Percentiles rank a stretch among this genome's conserved stretches.
phyloP scores from a whole-genome alignment of 2,113 vertebrate genomes.

The Vicugna pacos region DNA sequence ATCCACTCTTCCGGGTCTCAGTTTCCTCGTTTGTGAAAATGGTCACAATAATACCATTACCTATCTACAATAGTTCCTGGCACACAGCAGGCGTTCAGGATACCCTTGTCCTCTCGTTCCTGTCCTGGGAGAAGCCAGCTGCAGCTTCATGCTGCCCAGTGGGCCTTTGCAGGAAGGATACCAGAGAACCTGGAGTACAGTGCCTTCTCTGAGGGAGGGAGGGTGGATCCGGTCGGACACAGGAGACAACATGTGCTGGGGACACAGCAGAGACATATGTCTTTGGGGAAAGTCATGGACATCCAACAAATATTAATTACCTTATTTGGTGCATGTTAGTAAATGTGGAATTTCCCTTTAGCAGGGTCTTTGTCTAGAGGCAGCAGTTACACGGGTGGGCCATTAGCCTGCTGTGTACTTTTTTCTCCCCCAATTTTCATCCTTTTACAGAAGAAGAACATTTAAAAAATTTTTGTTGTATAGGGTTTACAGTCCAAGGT shows the following conservation, averaged over 20 bases:
- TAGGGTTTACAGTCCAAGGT: constrained; percentile 60
- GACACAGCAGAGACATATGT: neutral
- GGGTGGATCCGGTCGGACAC: neutral
- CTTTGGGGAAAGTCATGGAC: neutral
- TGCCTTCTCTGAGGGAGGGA: neutral
- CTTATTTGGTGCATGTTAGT: neutral
- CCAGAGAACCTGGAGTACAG: neutral
- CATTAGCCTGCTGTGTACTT: no score
- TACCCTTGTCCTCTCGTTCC: neutral
- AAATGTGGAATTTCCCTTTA: neutral
- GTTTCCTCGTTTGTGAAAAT: neutral
- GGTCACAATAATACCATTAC: no score
- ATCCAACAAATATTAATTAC: neutral
- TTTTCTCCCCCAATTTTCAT: constrained; percentile 17
- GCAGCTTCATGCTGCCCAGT: neutral
- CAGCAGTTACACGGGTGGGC: neutral
- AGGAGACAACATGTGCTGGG: neutral
- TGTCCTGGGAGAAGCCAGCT: neutral
- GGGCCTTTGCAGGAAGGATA: neutral
- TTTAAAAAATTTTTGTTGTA: constrained; percentile 64
- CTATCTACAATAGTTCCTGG: neutral
- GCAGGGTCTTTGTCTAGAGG: neutral
- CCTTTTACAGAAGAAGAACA: constrained; percentile 76
- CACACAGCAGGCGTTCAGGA: neutral
- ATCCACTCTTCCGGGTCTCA: neutral